Base-by-base conservation (phyloP, 2,888 invertebrate genomes). In the Urechis unicinctus region DNA sequence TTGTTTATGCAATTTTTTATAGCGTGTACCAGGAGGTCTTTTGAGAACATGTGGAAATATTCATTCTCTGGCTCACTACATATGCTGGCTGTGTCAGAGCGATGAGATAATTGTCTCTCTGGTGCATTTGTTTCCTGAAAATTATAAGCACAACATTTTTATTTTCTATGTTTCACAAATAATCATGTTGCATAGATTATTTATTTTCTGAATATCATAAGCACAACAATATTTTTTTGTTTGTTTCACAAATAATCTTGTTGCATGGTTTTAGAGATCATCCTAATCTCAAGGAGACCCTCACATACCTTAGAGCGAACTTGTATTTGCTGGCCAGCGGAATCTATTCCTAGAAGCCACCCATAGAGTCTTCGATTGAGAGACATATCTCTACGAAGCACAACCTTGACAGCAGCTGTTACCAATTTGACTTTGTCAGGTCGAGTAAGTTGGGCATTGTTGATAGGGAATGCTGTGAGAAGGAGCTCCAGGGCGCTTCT, bases 331-430 rank as follows among this genome's bases (percentile, higher is more conserved):
- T 36, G 9, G 9, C 36, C 65, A 29, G 57, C 62, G 1, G 69
- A 55, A 50, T 88, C 87, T 5, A 84, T 83, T 44, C 88, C 89
- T 64, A 90, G 78, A 26, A 93, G 79, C 91, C 91, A 92, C 0
- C 88, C 86, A 77, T 88, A 91, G 30, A 92, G 80, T 31, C 91
- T 83, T 63, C 88, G 83, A 75, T 93, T 93, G 17, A 93, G 81
- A 29, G 91, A 91, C 88, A 91, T 91, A 73, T 93, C 92, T 59
- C 93, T 81, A 45, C 91, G 80, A 50, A 92, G 79, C 61, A 93
- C 86, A 2, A 83, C 81, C 59, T 78, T 79, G 52, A 91, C 79
- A 55, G 88, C 85, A 26, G 86, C 58, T 9, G 60, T 56, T 9
- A 50, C 26, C 30, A 62, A 55, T 83, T 82, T 72, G 49, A 86